Evolutionary conservation across 2,797 vertebrate species (phyloP).

Genomic region (Setipinna tenuifilis): DNA sequence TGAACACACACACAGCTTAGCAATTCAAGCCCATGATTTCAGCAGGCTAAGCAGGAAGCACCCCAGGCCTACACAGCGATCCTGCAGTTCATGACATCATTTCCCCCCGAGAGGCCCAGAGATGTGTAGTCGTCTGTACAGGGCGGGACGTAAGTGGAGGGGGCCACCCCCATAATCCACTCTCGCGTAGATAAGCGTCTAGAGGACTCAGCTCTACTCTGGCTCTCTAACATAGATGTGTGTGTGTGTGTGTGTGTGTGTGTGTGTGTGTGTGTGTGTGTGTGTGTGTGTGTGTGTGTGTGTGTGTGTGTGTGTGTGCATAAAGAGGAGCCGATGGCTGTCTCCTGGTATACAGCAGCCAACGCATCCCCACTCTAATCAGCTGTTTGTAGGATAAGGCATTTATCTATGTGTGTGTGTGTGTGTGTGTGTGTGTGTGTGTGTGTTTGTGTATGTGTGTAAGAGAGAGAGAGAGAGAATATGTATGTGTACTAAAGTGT

Average conservation of each 20-base stretch:
- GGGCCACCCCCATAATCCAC: no score
- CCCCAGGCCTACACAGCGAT: no score
- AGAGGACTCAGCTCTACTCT: no score
- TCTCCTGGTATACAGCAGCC: background rate
- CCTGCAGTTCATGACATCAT: no score
- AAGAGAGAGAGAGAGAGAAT: background rate
- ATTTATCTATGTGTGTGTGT: background rate
- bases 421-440: background rate
- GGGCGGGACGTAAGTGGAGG: no score
- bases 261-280: background rate
- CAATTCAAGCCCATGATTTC: no score
- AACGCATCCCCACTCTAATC: background rate
- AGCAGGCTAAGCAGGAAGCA: no score
- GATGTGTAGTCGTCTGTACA: no score
- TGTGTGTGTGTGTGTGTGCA: background rate
- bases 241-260: constrained; percentile 15
- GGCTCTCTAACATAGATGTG: no score
- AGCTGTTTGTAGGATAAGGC: background rate
- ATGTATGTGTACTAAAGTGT: background rate
- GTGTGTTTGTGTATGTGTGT: background rate
- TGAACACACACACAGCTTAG: no score
- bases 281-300: constrained; percentile 25
- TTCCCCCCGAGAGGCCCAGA: no score
- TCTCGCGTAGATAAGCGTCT: no score
- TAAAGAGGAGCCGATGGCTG: background rate